Conservation (phyloP, 2,888 invertebrate genomes). For the Azorinus chamasolen region DNA sequence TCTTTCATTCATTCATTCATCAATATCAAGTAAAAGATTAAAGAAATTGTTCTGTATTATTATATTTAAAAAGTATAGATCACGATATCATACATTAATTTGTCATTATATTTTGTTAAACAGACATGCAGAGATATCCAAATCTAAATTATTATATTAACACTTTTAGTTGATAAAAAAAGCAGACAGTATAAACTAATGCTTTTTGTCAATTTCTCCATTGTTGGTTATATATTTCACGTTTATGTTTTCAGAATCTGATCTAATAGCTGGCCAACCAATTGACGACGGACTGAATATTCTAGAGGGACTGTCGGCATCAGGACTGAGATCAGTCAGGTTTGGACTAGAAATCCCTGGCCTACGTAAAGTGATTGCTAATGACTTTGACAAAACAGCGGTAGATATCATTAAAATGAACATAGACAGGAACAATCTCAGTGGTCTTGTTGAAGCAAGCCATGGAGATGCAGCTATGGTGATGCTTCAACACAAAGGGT, state of each 20-base stretch:
- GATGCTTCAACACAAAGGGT: slow-evolving; percentile 88
- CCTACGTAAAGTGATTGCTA: slow-evolving; percentile 92
- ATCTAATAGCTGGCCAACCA: slow-evolving; percentile 69
- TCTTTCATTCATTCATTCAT: no score
- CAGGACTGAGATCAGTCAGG: slow-evolving; percentile 97
- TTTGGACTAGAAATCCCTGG: slow-evolving; percentile 97
- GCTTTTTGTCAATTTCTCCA: background rate
- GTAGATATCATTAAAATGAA: slow-evolving; percentile 95
- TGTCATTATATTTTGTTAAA: no score
- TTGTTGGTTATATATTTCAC: background rate
- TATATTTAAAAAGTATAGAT: no score
- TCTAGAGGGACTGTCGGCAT: slow-evolving; percentile 97
- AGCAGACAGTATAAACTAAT: no score
- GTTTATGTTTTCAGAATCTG: slow-evolving; percentile 9
- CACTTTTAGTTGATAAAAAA: no score
- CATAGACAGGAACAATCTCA: slow-evolving; percentile 91
- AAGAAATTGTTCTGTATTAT: no score
- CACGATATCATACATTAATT: no score
- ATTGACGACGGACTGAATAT: slow-evolving; percentile 87
- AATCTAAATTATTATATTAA: no score
- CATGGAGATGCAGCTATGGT: slow-evolving; percentile 93
- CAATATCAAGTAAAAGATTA: no score
- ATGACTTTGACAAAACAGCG: slow-evolving; percentile 95
- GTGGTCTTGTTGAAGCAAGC: slow-evolving; percentile 91
- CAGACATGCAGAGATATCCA: no score